Conservation (phyloP, 2,888 invertebrate species). For the Cotesia congregata region DNA sequence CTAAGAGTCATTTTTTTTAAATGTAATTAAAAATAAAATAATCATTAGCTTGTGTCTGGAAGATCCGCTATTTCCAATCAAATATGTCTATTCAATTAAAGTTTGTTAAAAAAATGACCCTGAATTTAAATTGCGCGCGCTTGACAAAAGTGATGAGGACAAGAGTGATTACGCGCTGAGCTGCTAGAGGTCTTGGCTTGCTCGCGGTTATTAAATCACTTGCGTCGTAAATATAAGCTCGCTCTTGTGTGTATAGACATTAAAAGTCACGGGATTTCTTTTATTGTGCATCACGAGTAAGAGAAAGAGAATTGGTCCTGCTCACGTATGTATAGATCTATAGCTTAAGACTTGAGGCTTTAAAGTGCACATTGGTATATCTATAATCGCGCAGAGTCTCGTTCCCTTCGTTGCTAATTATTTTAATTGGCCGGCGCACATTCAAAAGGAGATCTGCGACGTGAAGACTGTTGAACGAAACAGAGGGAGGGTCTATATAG, state of each 20-base stretch:
- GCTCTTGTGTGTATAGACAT: conserved; percentile 16
- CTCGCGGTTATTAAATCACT: conserved; percentile 31
- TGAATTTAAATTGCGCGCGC: not conserved
- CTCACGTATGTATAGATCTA: not conserved
- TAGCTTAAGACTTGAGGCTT: not conserved
- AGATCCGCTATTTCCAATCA: not conserved
- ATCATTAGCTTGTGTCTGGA: not conserved
- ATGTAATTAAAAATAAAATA: not conserved
- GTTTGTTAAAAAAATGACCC: not conserved
- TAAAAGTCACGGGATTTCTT: conserved; percentile 12
- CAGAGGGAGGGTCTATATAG: conserved; percentile 11
- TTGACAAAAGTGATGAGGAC: conserved; percentile 13
- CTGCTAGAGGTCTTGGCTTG: conserved; percentile 18
- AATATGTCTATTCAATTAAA: not conserved
- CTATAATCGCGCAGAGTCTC: conserved; percentile 64
- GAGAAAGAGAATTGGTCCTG: not conserved
- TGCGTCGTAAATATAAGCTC: conserved; percentile 29
- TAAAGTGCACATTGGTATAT: conserved; percentile 49
- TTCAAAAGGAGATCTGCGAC: conserved; percentile 66
- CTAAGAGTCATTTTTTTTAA: not conserved
- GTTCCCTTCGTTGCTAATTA: conserved; percentile 70
- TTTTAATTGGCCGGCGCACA: conserved; percentile 70
- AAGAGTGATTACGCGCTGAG: conserved; percentile 27
- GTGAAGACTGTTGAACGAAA: conserved; percentile 32
- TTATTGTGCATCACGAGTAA: conserved; percentile 9